Base-by-base conservation (phyloP, 2,888 invertebrate species). In the Drosophila diplacantha region DNA sequence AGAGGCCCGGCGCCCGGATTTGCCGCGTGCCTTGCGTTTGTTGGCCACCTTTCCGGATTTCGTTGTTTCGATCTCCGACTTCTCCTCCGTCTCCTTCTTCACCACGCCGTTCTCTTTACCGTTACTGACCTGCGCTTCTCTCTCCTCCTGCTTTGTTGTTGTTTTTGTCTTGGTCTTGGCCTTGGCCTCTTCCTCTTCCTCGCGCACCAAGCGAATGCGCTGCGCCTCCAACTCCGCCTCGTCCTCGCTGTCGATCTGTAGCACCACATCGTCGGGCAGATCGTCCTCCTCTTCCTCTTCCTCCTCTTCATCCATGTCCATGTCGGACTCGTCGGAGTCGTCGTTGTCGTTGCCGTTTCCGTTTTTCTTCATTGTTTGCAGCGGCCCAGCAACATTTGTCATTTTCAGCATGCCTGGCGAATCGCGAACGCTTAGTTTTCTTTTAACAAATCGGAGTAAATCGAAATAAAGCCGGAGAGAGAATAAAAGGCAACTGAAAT, bases 171-270 rank as follows among this genome's bases (percentile, higher is more conserved):
- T 67, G 74, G 62, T 78, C 58, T 35, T 69, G 51, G 67, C 37
- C 51, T 49, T 68, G 5, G 73, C 70, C 55, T 63, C 82, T 63
- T 65, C 71, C 34, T 70, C 68, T 55, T 81, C 47, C 9, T 44
- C 44, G 31, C 44, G 44, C 49, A 85, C 85, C 59, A 86, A 75
- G 14, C 80, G 77, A 64, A 86, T 86, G 52, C 86, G 84, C 57
- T 86, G 86, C 3, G 86, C 85, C 39, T 86, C 86, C 47, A 86
- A 52, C 50, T 85, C 85, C 4, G 86, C 86, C 69, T 86, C 86
- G 50, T 86, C 86, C 61, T 86, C 86, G 49, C 86, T 86, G 60
- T 86, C 86, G 38, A 84, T 83, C 56, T 83, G 78, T 34, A 86
- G 34, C 7, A 72, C 68, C 11, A 78, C 78, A 50, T 83, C 86